Conservation (phyloP, 1,140 invertebrate genomes). For the Holcopasites calliopsidis region DNA sequence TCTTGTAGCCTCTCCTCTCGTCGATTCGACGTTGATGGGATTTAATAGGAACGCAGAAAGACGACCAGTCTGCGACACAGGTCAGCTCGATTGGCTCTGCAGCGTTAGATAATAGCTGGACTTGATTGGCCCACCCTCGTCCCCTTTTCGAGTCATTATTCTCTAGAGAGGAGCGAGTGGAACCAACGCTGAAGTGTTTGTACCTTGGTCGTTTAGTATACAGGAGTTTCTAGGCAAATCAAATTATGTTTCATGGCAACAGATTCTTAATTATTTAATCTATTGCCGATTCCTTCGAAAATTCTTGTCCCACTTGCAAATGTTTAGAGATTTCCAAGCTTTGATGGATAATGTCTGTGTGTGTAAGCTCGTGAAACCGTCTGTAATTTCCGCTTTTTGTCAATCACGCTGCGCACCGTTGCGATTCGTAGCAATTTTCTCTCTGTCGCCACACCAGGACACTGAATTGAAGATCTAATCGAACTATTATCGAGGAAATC, state of each 20-base stretch:
- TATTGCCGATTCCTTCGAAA: too few species aligned
- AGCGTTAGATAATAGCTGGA: constrained; percentile 32
- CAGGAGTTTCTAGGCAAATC: background rate
- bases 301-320: too few species aligned
- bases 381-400: constrained; percentile 9
- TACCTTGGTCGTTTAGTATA: background rate
- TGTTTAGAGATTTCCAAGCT: background rate
- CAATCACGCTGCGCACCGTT: background rate
- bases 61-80: background rate
- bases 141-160: constrained; percentile 25
- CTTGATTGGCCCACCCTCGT: constrained; percentile 23
- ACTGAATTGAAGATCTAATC: background rate
- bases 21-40: background rate
- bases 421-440: background rate
- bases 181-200: background rate
- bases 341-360: too few species aligned
- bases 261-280: too few species aligned
- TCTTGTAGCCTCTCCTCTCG: background rate
- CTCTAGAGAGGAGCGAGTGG: background rate
- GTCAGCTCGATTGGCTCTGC: constrained; percentile 15
- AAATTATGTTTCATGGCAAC: too few species aligned
- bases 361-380: background rate
- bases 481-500: constrained; percentile 26
- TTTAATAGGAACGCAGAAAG: constrained; percentile 5
- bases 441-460: background rate